Base-by-base conservation (phyloP, 2,113 vertebrate species). In the Alligator sinensis region DNA sequence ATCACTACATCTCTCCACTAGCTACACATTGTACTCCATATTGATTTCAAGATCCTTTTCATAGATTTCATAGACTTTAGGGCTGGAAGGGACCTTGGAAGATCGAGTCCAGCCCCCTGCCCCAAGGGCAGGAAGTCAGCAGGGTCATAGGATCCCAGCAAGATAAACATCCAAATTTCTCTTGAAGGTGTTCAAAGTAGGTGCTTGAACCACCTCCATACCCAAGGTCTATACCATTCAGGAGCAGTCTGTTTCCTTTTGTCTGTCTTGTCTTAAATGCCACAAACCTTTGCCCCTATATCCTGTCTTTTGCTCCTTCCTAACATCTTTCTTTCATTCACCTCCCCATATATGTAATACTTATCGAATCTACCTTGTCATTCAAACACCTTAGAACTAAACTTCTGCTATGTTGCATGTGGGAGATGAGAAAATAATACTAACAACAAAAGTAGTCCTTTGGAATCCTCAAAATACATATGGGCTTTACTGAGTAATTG, bases 281-380 rank as follows among this genome's bases (percentile, higher is more conserved):
- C 66, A 72, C 55, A 77, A 76, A 77, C 13, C 47, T 91, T 38
- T 30, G 19, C 38, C 66, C n/a, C 16, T 28, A 5, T 80, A 3
- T 18, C n/a, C 1, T 79, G 38, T 61, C 47, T 77, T 68, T 88
- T 68, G 57, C 13, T 84, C 81, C 70, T 62, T 38, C 21, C 59
- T 84, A 72, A n/a, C 21, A 34, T n/a, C 30, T 21, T 34, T 72
- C 30, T 72, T 72, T 0, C 17, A 11, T 61, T 55, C 2, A 5
- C 60, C 84, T 70, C 47, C 55, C 68, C 3, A 2, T 1, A 3
- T n/a, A 55, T 78, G 55, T 80, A 86, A 84, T 58, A 55, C 66
- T 89, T 62, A 47, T 54, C 3, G 2, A 34, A 18, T 28, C 30
- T 34, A 14, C n/a, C 14, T 8, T 1, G 1, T 47, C 0, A 0